Base-by-base conservation (phyloP, 2,888 invertebrate genomes). In the Tricholauxania praeusta region DNA sequence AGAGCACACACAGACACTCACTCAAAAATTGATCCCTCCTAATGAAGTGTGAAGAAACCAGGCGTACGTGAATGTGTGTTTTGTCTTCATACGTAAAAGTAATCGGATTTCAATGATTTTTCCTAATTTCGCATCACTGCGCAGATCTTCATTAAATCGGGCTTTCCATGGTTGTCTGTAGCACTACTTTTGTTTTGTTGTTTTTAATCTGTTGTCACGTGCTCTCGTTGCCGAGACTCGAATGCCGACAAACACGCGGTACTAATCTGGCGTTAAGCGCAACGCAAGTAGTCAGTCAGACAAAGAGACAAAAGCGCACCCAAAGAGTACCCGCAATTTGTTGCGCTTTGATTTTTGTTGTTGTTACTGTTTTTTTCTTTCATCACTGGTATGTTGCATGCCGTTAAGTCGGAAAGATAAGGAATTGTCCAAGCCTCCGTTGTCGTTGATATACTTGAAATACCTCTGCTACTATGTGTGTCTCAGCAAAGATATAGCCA, bases 181-280 rank as follows among this genome's bases (percentile, higher is more conserved):
- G 48, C 32, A 19, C 10, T 6, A n/a, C 8, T 32, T 49, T 39
- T 22, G 59, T 49, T 60, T 28, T 53, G 53, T 19, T 57, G 57
- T 39, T 39, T 47, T 3, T 57, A 19, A 28, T 57, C 60, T 28
- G 15, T 60, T 71, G 75, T 75, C 77, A 76, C 77, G 77, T 77
- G 77, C 73, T 76, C 51, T 71, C 68, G 63, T 74, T 72, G 32
- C 53, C 70, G 75, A 73, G 72, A 69, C 73, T 71, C 72, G 71
- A 66, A 75, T 76, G 77, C 74, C 76, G 75, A 76, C 75, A 75
- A 76, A 72, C 75, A 72, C 74, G 71, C 75, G 72, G 72, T 74
- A 73, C 73, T 78, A 78, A 78, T 75, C 75, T 75, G 53, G 74
- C 77, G 74, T 75, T 77, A 75, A 75, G 72, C 68, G 57, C 53